Evolutionary conservation across 53 echinoderm and acorn worm genomes (phyloP).

Genomic region (Luidia sarsii): DNA sequence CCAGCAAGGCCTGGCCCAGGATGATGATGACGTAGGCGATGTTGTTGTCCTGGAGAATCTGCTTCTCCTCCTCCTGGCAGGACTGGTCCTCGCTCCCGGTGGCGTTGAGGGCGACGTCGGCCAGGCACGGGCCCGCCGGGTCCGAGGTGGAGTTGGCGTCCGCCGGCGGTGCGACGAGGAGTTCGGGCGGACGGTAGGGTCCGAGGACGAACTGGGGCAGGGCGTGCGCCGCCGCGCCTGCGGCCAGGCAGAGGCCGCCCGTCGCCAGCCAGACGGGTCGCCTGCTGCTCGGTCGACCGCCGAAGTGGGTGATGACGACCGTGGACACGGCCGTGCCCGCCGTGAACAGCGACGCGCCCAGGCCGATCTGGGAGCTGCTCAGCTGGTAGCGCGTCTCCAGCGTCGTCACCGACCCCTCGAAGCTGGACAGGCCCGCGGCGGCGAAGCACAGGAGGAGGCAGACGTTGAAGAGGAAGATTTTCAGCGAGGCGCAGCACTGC

Average conservation of each 20-base stretch:
- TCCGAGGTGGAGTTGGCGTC: neutral
- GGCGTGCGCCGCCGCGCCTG: conserved; percentile 57
- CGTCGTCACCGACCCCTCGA: conserved; percentile 42
- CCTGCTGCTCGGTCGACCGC: conserved; percentile 69
- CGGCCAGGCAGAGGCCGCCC: conserved; percentile 62
- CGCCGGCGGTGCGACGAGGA: neutral
- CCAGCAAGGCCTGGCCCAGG: conserved; percentile 65
- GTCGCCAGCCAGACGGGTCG: conserved; percentile 76
- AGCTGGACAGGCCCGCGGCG: conserved; percentile 35
- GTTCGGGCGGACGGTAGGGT: conserved; percentile 38
- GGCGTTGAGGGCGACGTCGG: neutral
- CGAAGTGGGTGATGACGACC: conserved; percentile 70
- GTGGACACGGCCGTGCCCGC: conserved; percentile 56
- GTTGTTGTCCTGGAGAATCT: conserved; percentile 48
- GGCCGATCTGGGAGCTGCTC: conserved; percentile 66
- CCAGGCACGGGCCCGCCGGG: neutral
- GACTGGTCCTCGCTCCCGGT: neutral
- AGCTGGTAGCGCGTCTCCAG: conserved; percentile 56
- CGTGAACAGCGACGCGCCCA: conserved; percentile 67
- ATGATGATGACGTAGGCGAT: conserved; percentile 69
- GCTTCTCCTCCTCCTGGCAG: conserved; percentile 19
- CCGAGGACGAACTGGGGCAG: conserved; percentile 71
- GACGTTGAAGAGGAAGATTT: conserved; percentile 37
- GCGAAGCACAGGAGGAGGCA: conserved; percentile 43
- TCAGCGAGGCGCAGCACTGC: conserved; percentile 20